Evolutionary conservation across 1,140 invertebrate genomes (phyloP), one percentile per base, ranked within the genome.

Genomic region (Popillia japonica): DNA sequence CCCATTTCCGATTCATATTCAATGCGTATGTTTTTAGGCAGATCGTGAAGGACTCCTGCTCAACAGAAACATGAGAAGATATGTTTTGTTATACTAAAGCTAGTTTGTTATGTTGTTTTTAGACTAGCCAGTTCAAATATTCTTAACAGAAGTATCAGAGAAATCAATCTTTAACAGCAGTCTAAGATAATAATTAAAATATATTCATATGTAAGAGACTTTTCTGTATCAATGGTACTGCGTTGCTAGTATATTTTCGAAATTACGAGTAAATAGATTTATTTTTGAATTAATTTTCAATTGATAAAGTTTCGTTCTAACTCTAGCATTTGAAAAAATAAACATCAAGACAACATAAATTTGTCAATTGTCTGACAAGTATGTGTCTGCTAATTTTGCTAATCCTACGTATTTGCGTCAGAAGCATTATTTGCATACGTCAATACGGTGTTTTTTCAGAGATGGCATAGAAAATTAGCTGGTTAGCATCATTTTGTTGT

Each of bases 381-480:
- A 55, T 34, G 14, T 17, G 6, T 55, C 48, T 14, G n/a, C 17
- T 55, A 14, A n/a, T 55, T 55, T 55, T 55, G 2, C 14, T 55
- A 55, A 17, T 55, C 11, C 48, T 17, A 55, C 48, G 48, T 55
- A 55, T 55, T 55, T 55, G 48, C 48, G 48, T 55, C 48, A 55
- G 48, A 55, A 17, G 48, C 17, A 55, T 55, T 55, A 55, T 55
- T 55, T 55, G 14, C 48, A 55, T 55, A 55, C 48, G 48, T 55
- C 48, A 55, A n/a, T 55, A 55, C 17, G n/a, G 48, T 6, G 4
- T 55, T 6, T 2, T 14, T n/a, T 6, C 48, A 6, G 48, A 17
- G 48, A 55, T 34, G 17, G 11, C 17, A 17, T 17, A n/a, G 14
- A 6, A 17, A n/a, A 55, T n/a, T 55, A 6, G 14, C 3, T 55